Base-by-base conservation (phyloP, 2,888 invertebrate genomes). In the Aporophyla lueneburgensis region DNA sequence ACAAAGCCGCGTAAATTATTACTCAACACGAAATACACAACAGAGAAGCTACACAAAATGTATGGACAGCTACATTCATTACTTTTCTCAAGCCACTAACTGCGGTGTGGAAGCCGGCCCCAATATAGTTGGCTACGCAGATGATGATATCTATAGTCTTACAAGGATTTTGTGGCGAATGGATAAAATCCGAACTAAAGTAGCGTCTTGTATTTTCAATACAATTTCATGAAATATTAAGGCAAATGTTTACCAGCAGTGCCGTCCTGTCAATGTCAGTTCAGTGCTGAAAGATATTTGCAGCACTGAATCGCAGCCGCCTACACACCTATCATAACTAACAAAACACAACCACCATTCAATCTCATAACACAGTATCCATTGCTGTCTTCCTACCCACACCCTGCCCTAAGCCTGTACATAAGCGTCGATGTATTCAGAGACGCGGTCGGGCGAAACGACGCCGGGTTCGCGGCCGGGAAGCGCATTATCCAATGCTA, bases 381-480 rank as follows among this genome's bases (percentile, higher is more conserved):
- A 86, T 84, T 51, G 77, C 80, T 73, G 70, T 49, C 27, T 71
- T 46, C 72, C 67, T 43, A 49, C 63, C 66, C 59, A 69, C 74
- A 54, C 80, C 74, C 61, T 81, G 78, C 53, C 73, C 71, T 74
- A 83, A 66, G 83, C 85, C 76, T 87, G 87, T 87, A 87, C 63
- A 86, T 86, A 84, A 71, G 87, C 84, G 84, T 85, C 75, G 81
- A 78, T 80, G 84, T 91, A 86, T 96, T 97, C 96, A 97, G 98
- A 98, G 95, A 97, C 97, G 88, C 97, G 98, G 89, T 98, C 98
- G 87, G 98, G 98, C 87, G 98, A 98, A 92, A 97, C 97, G 87
- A 98, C 98, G 83, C 98, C 98, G 82, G 95, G 97, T 92, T 99
- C 99, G 88, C 97, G 99, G 93, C 99, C 99, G 84, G 98, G 98